A percentile compares a stretch with the other conserved stretches of the same genome.
These are phyloP conservation scores for Acanthaster planci DNA, from an alignment of 35 echinoderm and acorn worm genomes.

Conservation along the genomic window DNA sequence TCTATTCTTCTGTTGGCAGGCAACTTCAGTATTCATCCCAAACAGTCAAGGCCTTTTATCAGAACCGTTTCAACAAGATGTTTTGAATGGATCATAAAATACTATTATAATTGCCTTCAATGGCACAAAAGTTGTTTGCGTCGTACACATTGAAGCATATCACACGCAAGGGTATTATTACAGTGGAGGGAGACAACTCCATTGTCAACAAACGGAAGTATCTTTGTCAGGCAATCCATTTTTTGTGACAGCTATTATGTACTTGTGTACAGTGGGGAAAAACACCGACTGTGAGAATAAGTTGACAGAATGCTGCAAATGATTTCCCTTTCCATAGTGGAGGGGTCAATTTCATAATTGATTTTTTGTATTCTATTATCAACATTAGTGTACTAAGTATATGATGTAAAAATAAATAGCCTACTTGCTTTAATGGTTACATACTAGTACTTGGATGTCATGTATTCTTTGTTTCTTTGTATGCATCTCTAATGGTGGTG, in stretches of 20 bases:
- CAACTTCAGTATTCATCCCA: neutral
- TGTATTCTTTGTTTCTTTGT: no score
- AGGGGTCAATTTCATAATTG: no score
- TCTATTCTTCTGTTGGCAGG: slow-evolving; percentile 6
- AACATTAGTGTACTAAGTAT: no score
- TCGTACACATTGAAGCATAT: neutral
- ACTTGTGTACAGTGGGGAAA: neutral
- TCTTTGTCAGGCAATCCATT: slow-evolving; percentile 9
- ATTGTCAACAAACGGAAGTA: slow-evolving; percentile 5
- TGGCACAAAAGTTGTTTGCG: slow-evolving; percentile 22
- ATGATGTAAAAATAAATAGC: no score
- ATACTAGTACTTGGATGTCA: no score
- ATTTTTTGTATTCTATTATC: no score
- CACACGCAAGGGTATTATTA: slow-evolving; percentile 17
- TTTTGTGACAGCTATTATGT: slow-evolving; percentile 16
- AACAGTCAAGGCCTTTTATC: neutral
- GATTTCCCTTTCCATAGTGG: no score
- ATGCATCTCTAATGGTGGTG: no score
- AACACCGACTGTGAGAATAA: no score
- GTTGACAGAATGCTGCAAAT: no score
- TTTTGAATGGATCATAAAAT: slow-evolving; percentile 17
- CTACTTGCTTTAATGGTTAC: no score
- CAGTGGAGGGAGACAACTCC: neutral
- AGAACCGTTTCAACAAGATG: neutral
- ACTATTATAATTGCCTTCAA: neutral